Conservation (phyloP, 2,113 vertebrate genomes). For the Ctenomys sociabilis region DNA sequence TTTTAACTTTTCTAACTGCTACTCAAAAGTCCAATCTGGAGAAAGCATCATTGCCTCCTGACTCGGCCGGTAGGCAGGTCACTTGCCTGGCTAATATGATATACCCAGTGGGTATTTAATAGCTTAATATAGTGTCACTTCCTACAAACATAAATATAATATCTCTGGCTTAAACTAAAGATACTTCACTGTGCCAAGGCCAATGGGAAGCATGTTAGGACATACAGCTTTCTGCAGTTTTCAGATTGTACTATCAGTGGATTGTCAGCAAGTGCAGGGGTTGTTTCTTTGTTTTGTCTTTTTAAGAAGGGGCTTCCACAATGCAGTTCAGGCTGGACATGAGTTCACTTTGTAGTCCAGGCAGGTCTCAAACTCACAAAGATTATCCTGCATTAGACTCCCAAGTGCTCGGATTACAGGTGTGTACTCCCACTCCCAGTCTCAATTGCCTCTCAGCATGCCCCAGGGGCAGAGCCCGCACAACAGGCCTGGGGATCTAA, state of each 20-base stretch:
- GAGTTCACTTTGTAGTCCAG: too few species aligned
- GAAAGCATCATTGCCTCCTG: neutral
- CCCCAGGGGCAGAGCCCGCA: too few species aligned
- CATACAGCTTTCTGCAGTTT: neutral
- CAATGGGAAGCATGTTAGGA: neutral
- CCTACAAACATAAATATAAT: slow-evolving; percentile 22
- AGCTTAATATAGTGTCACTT: slow-evolving; percentile 18
- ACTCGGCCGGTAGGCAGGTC: neutral
- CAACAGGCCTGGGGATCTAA: too few species aligned
- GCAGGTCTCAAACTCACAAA: too few species aligned
- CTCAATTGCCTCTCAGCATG: too few species aligned
- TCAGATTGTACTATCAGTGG: neutral
- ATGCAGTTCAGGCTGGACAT: too few species aligned
- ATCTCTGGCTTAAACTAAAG: neutral
- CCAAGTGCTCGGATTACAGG: too few species aligned
- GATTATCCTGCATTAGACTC: too few species aligned
- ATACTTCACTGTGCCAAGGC: neutral
- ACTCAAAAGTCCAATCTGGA: neutral
- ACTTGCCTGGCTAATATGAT: slow-evolving; percentile 35
- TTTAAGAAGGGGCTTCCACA: too few species aligned
- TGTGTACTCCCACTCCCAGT: too few species aligned
- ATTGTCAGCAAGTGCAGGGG: neutral
- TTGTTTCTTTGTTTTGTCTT: too few species aligned
- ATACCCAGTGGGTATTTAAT: neutral
- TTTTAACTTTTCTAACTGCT: neutral